Conservation (phyloP, 2,888 invertebrate genomes). For the Diaperis boleti region DNA sequence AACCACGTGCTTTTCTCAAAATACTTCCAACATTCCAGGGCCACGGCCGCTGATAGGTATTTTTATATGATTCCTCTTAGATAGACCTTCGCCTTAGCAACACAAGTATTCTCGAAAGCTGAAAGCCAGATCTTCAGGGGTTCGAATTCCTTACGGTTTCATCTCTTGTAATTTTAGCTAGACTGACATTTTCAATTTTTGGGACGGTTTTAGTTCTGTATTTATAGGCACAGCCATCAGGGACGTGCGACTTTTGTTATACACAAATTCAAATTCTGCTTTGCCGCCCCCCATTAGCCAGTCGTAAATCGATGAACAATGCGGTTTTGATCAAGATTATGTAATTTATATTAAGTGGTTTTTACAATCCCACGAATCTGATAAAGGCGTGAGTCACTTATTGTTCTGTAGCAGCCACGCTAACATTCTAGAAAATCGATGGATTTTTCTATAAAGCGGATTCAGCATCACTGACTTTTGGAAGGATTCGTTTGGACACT, state of each 20-base stretch:
- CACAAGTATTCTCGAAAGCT: slow-evolving; percentile 43
- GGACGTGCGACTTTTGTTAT: not conserved
- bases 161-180: slow-evolving; percentile 22
- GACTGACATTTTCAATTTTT: slow-evolving; percentile 22
- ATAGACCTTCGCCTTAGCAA: slow-evolving; percentile 49
- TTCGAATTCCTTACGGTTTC: slow-evolving; percentile 27
- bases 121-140: slow-evolving; percentile 6
- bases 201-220: slow-evolving; percentile 21
- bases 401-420: no score
- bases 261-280: not conserved
- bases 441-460: no score
- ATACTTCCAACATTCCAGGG: slow-evolving; percentile 57
- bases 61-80: slow-evolving; percentile 50
- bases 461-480: not conserved
- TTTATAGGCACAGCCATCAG: slow-evolving; percentile 21
- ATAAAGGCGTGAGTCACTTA: not conserved
- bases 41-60: slow-evolving; percentile 55
- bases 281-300: no score
- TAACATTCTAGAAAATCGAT: no score
- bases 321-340: slow-evolving; percentile 1
- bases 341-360: slow-evolving; percentile 4
- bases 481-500: not conserved
- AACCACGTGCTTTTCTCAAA: slow-evolving; percentile 55
- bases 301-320: slow-evolving; percentile 7
- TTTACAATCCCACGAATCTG: not conserved